Base-by-base conservation (phyloP, 2,797 vertebrate species). In the Ispidina lecontei region DNA sequence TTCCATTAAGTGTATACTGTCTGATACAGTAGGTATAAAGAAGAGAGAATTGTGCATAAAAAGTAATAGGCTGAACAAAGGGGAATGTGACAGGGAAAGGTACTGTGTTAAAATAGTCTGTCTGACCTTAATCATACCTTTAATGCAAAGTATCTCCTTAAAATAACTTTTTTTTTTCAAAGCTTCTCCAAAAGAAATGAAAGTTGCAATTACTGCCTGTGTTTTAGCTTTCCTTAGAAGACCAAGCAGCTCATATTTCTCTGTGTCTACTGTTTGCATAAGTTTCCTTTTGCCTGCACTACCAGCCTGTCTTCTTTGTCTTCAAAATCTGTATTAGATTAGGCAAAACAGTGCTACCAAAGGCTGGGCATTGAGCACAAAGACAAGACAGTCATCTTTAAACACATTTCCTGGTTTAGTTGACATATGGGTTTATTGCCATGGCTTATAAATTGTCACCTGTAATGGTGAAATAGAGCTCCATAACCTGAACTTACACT, bases 401-500 rank as follows among this genome's bases (percentile, higher is more conserved):
- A 96, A 87, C 62, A 82, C 87, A 89, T 95, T 95, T 88, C 84
- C 84, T 90, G 87, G 4, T 94, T 95, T 93, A 95, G 79, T 88
- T 91, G 89, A 86, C 84, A 84, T 89, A 74, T 67, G 86, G 84
- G 90, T 97, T 97, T 96, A 95, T 95, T 91, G 87, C 81, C 35
- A 14, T 69, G 90, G 71, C 79, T 90, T 96, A 94, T 95, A 92
- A 96, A 96, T 91, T 94, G 93, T 92, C 95, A 95, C 86, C 91
- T 93, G 60, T 95, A 93, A 97, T 92, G 52, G 91, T 96, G 94
- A 96, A 97, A 93, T 96, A 96, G 87, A 64, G 74, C 78, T 91
- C 87, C 74, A 93, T 96, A 96, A 93, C 83, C 64, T 90, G 87
- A 92, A 94, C 75, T 92, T 96, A 93, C 73, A 93, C 76, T 90